Base-by-base conservation (phyloP, 2,888 invertebrate species). In the Aricia artaxerxes region DNA sequence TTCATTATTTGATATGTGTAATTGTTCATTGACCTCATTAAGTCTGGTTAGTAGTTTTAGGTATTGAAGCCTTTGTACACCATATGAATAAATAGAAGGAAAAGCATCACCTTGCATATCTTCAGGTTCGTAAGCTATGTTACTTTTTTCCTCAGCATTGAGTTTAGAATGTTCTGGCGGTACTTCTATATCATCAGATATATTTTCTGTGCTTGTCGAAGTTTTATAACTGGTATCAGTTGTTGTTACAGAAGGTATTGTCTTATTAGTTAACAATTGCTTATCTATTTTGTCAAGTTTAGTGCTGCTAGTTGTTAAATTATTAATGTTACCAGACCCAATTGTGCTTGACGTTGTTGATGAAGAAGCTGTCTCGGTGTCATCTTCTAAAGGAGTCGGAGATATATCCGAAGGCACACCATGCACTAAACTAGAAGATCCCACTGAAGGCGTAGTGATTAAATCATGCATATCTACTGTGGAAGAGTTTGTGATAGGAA, bases 381-480 rank as follows among this genome's bases (percentile, higher is more conserved):
- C 84, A 79, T 86, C 87, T 86, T 87, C 85, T 82, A 82, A 80
- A 80, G 84, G 84, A 83, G 84, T 84, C 78, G 82, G 84, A 84
- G 79, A 81, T 78, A 80, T 81, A 80, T 84, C 82, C 64, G 88
- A 85, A 82, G 89, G 86, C 88, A 92, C 92, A 92, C 92, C 94
- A 94, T 94, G 94, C 94, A 90, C 89, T 90, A 92, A 88, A 90
- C 91, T 93, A 90, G 88, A 84, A 91, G 90, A 90, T 87, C 89
- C 86, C 84, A 89, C 86, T 89, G 87, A 88, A 91, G 92, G 89
- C 85, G 88, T 87, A 86, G 91, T 92, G 88, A 89, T 88, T 88
- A 88, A 86, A 85, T 92, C 95, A 95, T 95, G 95, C 95, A 93
- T 87, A 89, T 91, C 91, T 94, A 94, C 92, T 89, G 89, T 88